These are phyloP conservation scores for Notothenia rossii DNA, from an alignment of 2,113 vertebrate species.

Conservation along the genomic window DNA sequence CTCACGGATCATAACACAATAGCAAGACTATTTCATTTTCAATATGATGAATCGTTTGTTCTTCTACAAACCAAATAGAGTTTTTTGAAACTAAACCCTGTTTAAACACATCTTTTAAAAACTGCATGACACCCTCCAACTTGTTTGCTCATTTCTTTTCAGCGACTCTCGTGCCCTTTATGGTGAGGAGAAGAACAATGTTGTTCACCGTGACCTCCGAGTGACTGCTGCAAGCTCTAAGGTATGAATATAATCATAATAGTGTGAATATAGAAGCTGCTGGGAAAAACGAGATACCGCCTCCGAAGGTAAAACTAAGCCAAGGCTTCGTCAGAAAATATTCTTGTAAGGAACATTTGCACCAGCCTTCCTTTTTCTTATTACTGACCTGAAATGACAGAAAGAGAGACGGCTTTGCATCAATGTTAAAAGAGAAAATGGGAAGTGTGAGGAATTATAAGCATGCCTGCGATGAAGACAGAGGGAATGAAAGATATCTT, in stretches of 20 bases:
- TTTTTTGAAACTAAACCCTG: slow-evolving; percentile 34
- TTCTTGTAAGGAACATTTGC: slow-evolving; percentile 22
- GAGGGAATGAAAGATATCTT: slow-evolving; percentile 57
- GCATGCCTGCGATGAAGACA: slow-evolving; percentile 24
- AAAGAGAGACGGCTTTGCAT: slow-evolving; percentile 24
- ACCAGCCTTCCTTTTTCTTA: slow-evolving; percentile 32
- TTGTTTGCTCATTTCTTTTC: slow-evolving; percentile 34
- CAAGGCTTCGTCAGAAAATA: slow-evolving; percentile 31
- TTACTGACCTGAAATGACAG: slow-evolving; percentile 50
- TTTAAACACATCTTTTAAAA: slow-evolving; percentile 29
- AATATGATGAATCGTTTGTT: slow-evolving; percentile 23
- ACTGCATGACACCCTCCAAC: not conserved
- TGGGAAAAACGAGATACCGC: slow-evolving; percentile 16
- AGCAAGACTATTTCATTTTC: slow-evolving; percentile 36
- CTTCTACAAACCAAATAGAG: slow-evolving; percentile 32
- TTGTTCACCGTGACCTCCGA: slow-evolving; percentile 40
- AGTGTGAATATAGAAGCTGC: slow-evolving; percentile 32
- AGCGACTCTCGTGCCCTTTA: slow-evolving; percentile 6
- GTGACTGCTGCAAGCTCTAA: slow-evolving; percentile 36
- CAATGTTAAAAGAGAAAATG: not conserved
- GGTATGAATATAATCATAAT: slow-evolving; percentile 58
- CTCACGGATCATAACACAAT: slow-evolving; percentile 49
- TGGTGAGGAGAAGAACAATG: slow-evolving; percentile 27
- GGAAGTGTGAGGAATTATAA: slow-evolving; percentile 57
- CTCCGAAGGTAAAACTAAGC: slow-evolving; percentile 30